Percentiles rank a stretch among this genome's conserved stretches.
Evolutionary conservation across 2,888 invertebrate species (phyloP).

Genomic region (Vannuccia rotundouncinata): DNA sequence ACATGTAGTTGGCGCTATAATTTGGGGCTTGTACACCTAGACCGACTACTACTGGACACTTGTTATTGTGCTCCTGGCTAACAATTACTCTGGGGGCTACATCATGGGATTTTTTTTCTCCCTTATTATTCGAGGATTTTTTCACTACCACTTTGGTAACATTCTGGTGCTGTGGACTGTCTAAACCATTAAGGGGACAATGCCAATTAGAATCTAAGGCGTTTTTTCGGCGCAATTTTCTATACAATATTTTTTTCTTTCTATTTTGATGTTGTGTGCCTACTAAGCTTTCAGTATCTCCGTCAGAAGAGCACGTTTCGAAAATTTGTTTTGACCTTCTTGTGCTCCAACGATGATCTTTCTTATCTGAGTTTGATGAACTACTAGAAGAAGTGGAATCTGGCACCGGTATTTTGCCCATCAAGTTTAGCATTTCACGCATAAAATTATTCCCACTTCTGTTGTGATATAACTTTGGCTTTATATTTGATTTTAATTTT

Average conservation of each 20-base stretch:
- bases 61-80: background rate
- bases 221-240: background rate
- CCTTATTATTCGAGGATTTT: background rate
- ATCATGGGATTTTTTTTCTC: too few species aligned
- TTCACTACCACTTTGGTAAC: background rate
- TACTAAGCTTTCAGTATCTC: background rate
- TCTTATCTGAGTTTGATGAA: background rate
- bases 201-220: background rate
- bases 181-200: background rate
- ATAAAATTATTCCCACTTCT: background rate
- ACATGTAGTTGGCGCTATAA: too few species aligned
- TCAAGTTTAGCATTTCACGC: background rate
- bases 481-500: too few species aligned
- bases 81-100: background rate
- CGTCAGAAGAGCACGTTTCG: background rate
- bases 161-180: background rate
- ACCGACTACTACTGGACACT: background rate
- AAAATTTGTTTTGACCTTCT: background rate
- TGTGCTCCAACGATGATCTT: background rate
- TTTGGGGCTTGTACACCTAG: background rate
- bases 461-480: too few species aligned
- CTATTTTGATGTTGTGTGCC: background rate
- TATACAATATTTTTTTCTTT: background rate
- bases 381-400: background rate
- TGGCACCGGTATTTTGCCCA: background rate